A percentile compares a stretch with the other conserved stretches of the same genome.
These are phyloP conservation scores for Lacanobia wlatinum DNA, from an alignment of 2,888 invertebrate genomes.

Conservation along the genomic window DNA sequence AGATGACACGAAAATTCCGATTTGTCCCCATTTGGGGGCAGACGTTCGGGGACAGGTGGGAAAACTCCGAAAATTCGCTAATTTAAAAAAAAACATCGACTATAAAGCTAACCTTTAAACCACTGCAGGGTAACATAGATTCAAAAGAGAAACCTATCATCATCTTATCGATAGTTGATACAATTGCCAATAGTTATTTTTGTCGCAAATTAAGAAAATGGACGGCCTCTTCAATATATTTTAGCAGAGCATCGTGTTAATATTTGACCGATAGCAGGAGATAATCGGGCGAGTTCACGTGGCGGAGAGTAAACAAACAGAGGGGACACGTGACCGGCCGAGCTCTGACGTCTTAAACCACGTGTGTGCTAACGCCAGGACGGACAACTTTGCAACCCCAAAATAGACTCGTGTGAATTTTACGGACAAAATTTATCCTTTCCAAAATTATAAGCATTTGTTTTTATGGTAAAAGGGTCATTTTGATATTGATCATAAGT, in stretches of 20 bases:
- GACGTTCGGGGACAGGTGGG: no score
- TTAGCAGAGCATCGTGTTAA: constrained; percentile 22
- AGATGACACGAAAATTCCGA: no score
- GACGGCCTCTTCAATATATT: neutral
- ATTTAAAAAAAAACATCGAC: neutral
- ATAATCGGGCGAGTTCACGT: constrained; percentile 74
- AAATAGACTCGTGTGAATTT: constrained; percentile 52
- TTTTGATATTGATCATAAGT: constrained; percentile 5
- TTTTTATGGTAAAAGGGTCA: neutral
- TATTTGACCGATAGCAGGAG: constrained; percentile 59
- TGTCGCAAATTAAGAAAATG: neutral
- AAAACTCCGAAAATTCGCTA: no score
- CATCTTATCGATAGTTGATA: neutral
- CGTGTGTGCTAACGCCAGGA: constrained; percentile 60
- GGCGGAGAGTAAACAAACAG: constrained; percentile 76
- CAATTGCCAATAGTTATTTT: neutral
- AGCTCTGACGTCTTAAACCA: constrained; percentile 71
- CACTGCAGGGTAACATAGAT: no score
- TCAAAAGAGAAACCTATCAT: constrained; percentile 2
- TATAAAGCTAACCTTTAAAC: no score
- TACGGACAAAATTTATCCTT: constrained; percentile 13
- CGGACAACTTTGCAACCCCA: constrained; percentile 38
- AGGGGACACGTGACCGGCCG: constrained; percentile 74
- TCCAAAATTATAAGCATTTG: neutral
- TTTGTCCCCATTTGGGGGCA: no score